Percentiles rank a stretch among this genome's conserved stretches.
These are phyloP conservation scores for Leucoraja ocellata DNA, from an alignment of 2,797 vertebrate genomes.

Conservation along the genomic window DNA sequence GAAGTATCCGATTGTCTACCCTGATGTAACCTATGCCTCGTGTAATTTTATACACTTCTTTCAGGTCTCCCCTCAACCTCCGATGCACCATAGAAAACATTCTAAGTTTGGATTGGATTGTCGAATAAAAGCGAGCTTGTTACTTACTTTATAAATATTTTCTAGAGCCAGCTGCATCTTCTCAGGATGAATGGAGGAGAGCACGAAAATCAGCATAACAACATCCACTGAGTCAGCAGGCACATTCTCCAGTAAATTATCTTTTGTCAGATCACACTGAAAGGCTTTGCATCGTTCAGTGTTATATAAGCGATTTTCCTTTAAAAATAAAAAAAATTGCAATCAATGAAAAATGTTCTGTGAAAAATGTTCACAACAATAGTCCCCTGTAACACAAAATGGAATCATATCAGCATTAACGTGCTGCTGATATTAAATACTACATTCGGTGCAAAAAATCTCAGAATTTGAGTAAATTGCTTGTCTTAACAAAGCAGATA, in stretches of 20 bases:
- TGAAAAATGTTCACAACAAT: background rate
- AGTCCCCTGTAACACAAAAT: background rate
- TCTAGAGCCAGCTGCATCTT: conserved; percentile 78
- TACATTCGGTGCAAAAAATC: background rate
- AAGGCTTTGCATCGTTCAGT: conserved; percentile 75
- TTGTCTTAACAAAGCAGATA: background rate
- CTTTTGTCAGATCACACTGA: conserved; percentile 86
- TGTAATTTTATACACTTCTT: no score
- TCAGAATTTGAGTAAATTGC: background rate
- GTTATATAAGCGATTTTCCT: conserved; percentile 76
- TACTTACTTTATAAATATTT: conserved; percentile 77
- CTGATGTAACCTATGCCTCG: no score
- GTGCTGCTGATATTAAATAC: background rate
- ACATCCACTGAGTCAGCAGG: conserved; percentile 72
- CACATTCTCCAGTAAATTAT: conserved; percentile 68
- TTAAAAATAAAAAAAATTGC: conserved; percentile 39
- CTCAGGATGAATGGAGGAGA: conserved; percentile 86
- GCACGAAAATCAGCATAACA: conserved; percentile 81
- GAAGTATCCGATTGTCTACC: no score
- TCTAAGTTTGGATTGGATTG: no score
- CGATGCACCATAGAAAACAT: no score
- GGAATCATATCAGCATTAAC: background rate
- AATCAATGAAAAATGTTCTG: background rate
- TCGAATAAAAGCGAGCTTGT: no score
- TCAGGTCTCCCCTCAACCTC: no score